A percentile compares a stretch with the other conserved stretches of the same genome.
These are phyloP conservation scores for Motacilla tschutschensis DNA, from an alignment of 2,113 vertebrate species.

Conservation along the genomic window DNA sequence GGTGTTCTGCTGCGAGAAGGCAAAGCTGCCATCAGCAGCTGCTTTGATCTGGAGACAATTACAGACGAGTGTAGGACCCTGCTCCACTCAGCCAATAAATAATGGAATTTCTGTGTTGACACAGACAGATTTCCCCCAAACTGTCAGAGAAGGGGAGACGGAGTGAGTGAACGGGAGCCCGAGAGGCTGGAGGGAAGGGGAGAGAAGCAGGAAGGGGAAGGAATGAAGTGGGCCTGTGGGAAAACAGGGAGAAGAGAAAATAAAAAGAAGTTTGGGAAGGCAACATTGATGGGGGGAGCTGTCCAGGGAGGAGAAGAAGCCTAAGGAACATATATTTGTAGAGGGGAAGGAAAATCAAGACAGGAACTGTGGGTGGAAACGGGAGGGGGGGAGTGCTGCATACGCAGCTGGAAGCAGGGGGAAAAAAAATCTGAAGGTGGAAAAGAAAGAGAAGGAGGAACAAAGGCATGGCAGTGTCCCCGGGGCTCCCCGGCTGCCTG, in stretches of 20 bases:
- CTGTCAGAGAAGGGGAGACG: conserved; percentile 46
- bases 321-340: conserved; percentile 5
- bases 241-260: background rate
- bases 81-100: conserved; percentile 53
- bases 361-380: conserved; percentile 42
- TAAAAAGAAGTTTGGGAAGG: background rate
- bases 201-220: conserved; percentile 6
- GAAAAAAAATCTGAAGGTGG: conserved; percentile 38
- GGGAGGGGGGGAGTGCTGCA: background rate
- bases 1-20: conserved; percentile 34
- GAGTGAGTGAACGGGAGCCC: background rate
- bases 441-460: conserved; percentile 59
- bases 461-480: conserved; percentile 51
- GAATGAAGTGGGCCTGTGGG: background rate
- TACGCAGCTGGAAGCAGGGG: conserved; percentile 3
- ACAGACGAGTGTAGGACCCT: conserved; percentile 54
- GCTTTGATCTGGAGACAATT: conserved; percentile 67
- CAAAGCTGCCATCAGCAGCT: conserved; percentile 51
- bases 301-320: conserved; percentile 35
- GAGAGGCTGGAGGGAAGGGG: background rate
- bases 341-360: conserved; percentile 37
- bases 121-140: conserved; percentile 66
- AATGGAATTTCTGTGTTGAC: conserved; percentile 49
- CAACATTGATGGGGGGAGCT: background rate
- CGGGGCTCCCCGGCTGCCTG: conserved; percentile 9